A percentile compares a stretch with the other conserved stretches of the same genome.
Conservation (phyloP, 2,888 invertebrate species). For the Cerceris rybyensis region DNA sequence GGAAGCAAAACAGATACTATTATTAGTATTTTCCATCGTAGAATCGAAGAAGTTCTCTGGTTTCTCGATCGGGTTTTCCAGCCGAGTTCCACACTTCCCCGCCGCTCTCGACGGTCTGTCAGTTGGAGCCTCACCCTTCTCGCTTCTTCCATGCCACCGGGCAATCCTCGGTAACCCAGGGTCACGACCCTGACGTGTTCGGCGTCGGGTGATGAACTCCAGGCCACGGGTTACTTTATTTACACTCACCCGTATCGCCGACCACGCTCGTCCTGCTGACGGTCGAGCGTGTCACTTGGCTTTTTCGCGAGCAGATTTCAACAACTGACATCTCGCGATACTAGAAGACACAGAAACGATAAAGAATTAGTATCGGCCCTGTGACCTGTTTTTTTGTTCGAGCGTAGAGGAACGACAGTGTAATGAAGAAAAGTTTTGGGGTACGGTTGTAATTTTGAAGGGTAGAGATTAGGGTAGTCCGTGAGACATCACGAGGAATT, state of each 20-base stretch:
- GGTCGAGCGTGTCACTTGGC: slow-evolving; percentile 54
- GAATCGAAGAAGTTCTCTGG: slow-evolving; percentile 25
- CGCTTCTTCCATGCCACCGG: slow-evolving; percentile 28
- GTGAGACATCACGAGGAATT: too few species aligned
- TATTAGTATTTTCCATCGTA: background rate
- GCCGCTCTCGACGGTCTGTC: background rate
- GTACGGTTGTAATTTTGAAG: too few species aligned
- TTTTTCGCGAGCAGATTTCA: slow-evolving; percentile 52
- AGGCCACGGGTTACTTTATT: slow-evolving; percentile 63
- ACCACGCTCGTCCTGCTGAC: slow-evolving; percentile 40
- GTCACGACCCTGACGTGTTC: slow-evolving; percentile 65
- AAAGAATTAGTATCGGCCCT: too few species aligned
- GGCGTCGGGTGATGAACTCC: slow-evolving; percentile 62
- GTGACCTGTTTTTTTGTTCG: too few species aligned
- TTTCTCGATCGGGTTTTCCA: slow-evolving; percentile 2
- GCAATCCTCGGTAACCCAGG: slow-evolving; percentile 55
- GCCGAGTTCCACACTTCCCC: background rate
- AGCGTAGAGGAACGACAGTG: too few species aligned
- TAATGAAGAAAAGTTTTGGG: too few species aligned
- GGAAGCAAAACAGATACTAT: too few species aligned
- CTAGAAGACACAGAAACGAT: background rate
- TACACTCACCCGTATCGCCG: slow-evolving; percentile 67
- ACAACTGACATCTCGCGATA: slow-evolving; percentile 26
- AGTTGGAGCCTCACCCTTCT: slow-evolving; percentile 21
- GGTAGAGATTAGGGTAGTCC: too few species aligned